Percentiles rank a stretch among this genome's conserved stretches.
Evolutionary conservation across 2,797 vertebrate species (phyloP).

Genomic region (Brotula barbata): DNA sequence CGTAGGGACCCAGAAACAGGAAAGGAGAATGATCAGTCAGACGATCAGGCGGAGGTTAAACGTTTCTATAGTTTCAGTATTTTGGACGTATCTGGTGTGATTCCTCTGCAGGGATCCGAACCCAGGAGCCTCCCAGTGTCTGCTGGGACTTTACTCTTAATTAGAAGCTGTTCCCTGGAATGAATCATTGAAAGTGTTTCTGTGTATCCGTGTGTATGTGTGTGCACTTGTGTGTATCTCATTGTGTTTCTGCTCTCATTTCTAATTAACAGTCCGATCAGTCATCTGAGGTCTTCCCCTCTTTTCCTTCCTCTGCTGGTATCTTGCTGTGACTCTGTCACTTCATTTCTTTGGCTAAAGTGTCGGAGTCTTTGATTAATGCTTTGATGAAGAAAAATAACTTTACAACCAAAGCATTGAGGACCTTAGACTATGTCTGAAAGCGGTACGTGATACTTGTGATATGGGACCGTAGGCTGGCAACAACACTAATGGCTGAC

Average conservation of each 20-base stretch:
- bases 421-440: too few species aligned
- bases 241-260: constrained; percentile 61
- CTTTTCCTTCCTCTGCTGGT: constrained; percentile 41
- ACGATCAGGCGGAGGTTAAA: constrained; percentile 45
- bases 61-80: constrained; percentile 35
- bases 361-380: constrained; percentile 21
- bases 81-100: constrained; percentile 56
- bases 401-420: too few species aligned
- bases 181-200: constrained; percentile 66
- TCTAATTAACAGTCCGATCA: constrained; percentile 77
- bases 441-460: too few species aligned
- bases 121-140: constrained; percentile 70
- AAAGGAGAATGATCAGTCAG: neutral
- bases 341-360: constrained; percentile 18
- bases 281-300: constrained; percentile 65
- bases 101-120: constrained; percentile 68
- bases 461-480: too few species aligned
- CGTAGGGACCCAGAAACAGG: neutral
- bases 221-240: constrained; percentile 43
- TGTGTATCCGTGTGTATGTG: constrained; percentile 12
- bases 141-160: constrained; percentile 75
- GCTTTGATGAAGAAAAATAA: too few species aligned
- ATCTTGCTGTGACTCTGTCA: constrained; percentile 35
- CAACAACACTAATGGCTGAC: too few species aligned
- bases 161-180: constrained; percentile 72